Conservation (phyloP, 2,113 vertebrate genomes). For the Hippoglossus stenolepis region DNA sequence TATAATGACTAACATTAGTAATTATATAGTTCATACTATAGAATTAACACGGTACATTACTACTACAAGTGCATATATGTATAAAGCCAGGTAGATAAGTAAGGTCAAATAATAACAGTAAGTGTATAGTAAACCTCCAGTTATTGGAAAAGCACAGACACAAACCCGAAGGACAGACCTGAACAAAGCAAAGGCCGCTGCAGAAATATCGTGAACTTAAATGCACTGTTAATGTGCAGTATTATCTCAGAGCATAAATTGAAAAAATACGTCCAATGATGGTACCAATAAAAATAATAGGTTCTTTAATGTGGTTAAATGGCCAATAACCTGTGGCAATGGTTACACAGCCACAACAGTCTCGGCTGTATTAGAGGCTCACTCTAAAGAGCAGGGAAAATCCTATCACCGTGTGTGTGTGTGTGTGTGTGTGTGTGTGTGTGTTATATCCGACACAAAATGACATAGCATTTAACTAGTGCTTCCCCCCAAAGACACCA, state of each 20-base stretch:
- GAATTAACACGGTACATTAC: too few relatives aligned
- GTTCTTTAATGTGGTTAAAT: conserved; percentile 21
- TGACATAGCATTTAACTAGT: conserved; percentile 5
- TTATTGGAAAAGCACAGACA: not conserved
- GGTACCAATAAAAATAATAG: not conserved
- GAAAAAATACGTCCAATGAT: conserved; percentile 6
- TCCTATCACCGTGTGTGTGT: not conserved
- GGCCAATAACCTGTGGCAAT: conserved; percentile 7
- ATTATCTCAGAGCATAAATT: not conserved
- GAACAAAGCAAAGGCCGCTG: not conserved
- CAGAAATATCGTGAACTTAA: too few relatives aligned
- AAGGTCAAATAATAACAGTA: not conserved
- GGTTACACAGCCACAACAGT: conserved; percentile 1
- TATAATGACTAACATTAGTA: too few relatives aligned
- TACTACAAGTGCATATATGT: too few relatives aligned
- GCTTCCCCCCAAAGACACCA: not conserved
- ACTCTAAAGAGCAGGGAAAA: conserved; percentile 5
- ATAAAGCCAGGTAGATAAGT: too few relatives aligned
- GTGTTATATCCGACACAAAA: conserved; percentile 10
- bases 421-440: not conserved
- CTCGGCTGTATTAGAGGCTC: too few relatives aligned
- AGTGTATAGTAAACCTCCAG: not conserved
- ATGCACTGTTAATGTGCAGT: too few relatives aligned
- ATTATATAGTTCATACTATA: too few relatives aligned
- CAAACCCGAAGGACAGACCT: not conserved